phyloP scores from a whole-genome alignment of 2,888 invertebrate species.

The Cotesia congregata region DNA sequence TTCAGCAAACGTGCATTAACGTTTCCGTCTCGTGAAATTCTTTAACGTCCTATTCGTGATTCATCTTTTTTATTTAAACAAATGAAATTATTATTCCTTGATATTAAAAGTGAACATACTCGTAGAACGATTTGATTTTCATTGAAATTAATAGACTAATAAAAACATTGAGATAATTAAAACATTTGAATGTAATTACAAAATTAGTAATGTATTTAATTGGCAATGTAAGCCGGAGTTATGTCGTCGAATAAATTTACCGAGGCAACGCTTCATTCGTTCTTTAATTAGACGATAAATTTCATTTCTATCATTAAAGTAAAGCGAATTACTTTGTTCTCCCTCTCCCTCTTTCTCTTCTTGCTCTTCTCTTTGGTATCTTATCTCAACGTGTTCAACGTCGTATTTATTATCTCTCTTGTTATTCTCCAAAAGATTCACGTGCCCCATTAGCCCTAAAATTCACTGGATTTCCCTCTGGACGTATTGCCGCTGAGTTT shows the following conservation, averaged over 20 bases:
- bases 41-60: slow-evolving; percentile 34
- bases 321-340: slow-evolving; percentile 22
- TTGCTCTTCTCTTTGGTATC: neutral
- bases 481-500: slow-evolving; percentile 26
- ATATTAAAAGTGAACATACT: neutral
- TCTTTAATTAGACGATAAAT: slow-evolving; percentile 45
- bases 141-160: neutral
- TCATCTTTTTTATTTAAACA: slow-evolving; percentile 28
- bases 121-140: neutral
- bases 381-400: neutral
- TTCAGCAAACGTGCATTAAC: slow-evolving; percentile 47
- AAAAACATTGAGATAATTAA: neutral
- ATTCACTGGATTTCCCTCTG: slow-evolving; percentile 30
- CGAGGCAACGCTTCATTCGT: slow-evolving; percentile 40
- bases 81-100: neutral
- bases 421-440: slow-evolving; percentile 2
- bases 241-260: slow-evolving; percentile 38
- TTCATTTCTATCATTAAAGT: slow-evolving; percentile 39
- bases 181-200: neutral
- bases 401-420: slow-evolving; percentile 1
- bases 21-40: slow-evolving; percentile 50
- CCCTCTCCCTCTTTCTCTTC: neutral
- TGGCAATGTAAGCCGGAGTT: slow-evolving; percentile 7
- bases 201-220: slow-evolving; percentile 1
- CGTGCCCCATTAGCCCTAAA: slow-evolving; percentile 28